Percentiles rank a stretch among this genome's conserved stretches.
Evolutionary conservation across 2,797 vertebrate genomes (phyloP).

Genomic region (Oreonectes daqikongensis): DNA sequence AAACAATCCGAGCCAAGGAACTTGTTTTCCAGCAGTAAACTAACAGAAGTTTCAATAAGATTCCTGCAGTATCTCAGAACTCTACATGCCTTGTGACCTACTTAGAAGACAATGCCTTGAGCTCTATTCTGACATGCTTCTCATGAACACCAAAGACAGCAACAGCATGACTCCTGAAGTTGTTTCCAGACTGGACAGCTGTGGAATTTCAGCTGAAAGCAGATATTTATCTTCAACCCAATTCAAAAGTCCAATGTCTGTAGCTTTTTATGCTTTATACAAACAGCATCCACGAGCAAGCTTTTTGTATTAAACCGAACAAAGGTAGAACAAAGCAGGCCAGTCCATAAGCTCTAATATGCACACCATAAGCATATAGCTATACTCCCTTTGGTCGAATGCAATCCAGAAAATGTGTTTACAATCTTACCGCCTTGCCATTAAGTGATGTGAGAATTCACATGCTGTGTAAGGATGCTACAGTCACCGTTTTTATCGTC

Average conservation of each 20-base stretch:
- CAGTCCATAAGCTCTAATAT: neutral
- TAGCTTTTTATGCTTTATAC: neutral
- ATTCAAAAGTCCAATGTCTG: neutral
- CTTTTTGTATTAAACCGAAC: neutral
- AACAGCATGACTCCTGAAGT: conserved; percentile 14
- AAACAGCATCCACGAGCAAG: neutral
- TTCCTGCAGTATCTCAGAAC: conserved; percentile 29
- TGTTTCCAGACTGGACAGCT: neutral
- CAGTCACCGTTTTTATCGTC: neutral
- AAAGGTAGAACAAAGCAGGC: neutral
- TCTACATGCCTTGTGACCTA: conserved; percentile 47
- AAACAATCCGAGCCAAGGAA: conserved; percentile 4
- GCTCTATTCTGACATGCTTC: conserved; percentile 26
- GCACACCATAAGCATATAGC: neutral
- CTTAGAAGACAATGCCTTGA: conserved; percentile 34
- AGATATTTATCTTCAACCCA: neutral
- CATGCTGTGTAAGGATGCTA: neutral
- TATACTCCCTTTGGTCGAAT: neutral
- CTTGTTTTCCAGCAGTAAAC: conserved; percentile 7
- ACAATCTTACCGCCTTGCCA: neutral
- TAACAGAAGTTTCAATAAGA: conserved; percentile 26
- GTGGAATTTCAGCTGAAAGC: neutral
- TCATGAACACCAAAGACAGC: conserved; percentile 19
- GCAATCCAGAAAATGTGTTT: conserved; percentile 1
- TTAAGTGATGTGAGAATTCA: neutral